Percentiles rank a stretch among this genome's conserved stretches.
Conservation (phyloP, 2,888 invertebrate genomes). For the Eupithecia tripunctaria region DNA sequence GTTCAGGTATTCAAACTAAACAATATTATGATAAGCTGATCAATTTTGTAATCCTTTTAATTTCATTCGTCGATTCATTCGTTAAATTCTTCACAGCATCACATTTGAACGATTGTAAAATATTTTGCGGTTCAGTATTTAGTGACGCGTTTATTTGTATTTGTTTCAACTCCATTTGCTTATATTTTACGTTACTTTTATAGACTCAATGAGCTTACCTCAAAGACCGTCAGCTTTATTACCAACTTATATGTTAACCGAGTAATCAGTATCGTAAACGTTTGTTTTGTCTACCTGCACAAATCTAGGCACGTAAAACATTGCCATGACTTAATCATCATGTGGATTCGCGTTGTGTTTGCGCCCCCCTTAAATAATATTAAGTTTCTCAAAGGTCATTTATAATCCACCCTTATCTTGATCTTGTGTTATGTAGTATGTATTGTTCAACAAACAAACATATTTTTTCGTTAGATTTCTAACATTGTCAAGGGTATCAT, state of each 20-base stretch:
- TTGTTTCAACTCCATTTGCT: not conserved
- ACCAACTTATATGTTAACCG: not conserved
- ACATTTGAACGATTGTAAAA: conserved; percentile 3
- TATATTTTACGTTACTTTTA: not conserved
- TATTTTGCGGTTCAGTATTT: not conserved
- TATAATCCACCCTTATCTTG: not conserved
- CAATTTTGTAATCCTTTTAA: conserved; percentile 4
- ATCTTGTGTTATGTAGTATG: not conserved
- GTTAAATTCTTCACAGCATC: not conserved
- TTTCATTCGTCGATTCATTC: conserved; percentile 1
- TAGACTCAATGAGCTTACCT: no score
- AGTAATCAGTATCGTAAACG: not conserved
- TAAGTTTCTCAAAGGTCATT: not conserved
- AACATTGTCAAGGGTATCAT: conserved; percentile 1
- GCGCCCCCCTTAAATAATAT: not conserved
- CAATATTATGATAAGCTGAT: conserved; percentile 18
- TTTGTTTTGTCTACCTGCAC: not conserved
- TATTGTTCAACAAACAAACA: not conserved
- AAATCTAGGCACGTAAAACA: not conserved
- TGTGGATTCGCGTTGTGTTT: not conserved
- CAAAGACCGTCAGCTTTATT: not conserved
- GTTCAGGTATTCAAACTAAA: conserved; percentile 20
- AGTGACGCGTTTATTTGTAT: not conserved
- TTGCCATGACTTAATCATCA: not conserved
- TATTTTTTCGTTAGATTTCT: not conserved